Evolutionary conservation across 2,888 invertebrate genomes (phyloP).

Genomic region (Abscondita cerata): DNA sequence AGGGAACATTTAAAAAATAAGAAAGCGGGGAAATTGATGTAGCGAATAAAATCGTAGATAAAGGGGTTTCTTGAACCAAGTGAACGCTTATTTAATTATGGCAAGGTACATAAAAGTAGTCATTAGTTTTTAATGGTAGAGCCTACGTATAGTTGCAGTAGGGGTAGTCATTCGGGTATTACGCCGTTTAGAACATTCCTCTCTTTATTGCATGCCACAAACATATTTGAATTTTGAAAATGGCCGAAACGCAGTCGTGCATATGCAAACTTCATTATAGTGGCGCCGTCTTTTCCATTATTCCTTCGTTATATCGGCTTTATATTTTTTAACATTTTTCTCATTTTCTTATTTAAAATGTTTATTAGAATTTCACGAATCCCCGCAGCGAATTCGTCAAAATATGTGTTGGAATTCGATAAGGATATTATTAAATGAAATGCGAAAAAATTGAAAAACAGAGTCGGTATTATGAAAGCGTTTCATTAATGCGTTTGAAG

Average conservation of each 20-base stretch:
- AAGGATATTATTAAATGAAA: not conserved
- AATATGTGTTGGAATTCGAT: not conserved
- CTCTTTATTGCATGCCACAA: constrained; percentile 41
- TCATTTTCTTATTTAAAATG: too few species aligned
- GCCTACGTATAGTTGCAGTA: constrained; percentile 19
- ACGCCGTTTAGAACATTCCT: constrained; percentile 38
- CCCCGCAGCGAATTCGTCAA: not conserved
- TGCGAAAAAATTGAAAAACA: not conserved
- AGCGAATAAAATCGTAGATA: constrained; percentile 23
- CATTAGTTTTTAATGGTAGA: constrained; percentile 32
- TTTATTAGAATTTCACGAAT: constrained; percentile 3
- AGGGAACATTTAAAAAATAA: constrained; percentile 9
- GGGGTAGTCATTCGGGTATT: constrained; percentile 18
- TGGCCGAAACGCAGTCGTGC: constrained; percentile 45
- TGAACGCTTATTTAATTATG: constrained; percentile 26
- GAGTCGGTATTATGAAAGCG: not conserved
- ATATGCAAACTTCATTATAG: constrained; percentile 48
- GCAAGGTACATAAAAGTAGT: constrained; percentile 31
- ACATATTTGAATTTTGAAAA: constrained; percentile 43
- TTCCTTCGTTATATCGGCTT: constrained; percentile 7
- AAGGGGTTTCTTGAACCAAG: constrained; percentile 12
- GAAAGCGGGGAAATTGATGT: constrained; percentile 17
- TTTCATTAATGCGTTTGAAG: not conserved
- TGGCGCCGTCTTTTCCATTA: constrained; percentile 26
- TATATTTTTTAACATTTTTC: constrained; percentile 6